Conservation (phyloP, 2,888 invertebrate species). For the Athrips mouffetella region DNA sequence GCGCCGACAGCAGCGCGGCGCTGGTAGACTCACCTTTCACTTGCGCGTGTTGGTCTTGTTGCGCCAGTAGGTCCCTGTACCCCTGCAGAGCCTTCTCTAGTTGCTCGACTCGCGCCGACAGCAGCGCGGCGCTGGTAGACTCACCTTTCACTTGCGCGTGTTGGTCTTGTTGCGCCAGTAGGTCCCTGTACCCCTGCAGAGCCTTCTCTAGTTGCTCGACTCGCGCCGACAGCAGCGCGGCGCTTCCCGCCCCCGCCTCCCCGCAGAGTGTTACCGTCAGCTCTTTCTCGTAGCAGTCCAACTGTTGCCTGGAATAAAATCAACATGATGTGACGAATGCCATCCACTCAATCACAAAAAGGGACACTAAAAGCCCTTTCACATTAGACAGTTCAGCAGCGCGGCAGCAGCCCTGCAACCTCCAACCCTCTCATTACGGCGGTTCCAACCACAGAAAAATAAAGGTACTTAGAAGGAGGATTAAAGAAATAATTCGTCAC, state of each 20-base stretch:
- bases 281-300: slow-evolving; percentile 91
- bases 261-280: slow-evolving; percentile 76
- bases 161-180: slow-evolving; percentile 82
- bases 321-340: too few relatives aligned
- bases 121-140: slow-evolving; percentile 43
- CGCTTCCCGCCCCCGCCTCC: slow-evolving; percentile 54
- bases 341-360: too few relatives aligned
- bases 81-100: slow-evolving; percentile 85
- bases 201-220: slow-evolving; percentile 86
- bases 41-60: slow-evolving; percentile 79
- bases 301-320: slow-evolving; percentile 79
- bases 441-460: too few relatives aligned
- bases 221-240: slow-evolving; percentile 77
- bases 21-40: slow-evolving; percentile 41
- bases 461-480: too few relatives aligned
- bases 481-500: too few relatives aligned
- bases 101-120: slow-evolving; percentile 82
- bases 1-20: slow-evolving; percentile 73
- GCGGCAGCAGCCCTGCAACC: too few relatives aligned
- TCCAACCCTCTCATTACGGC: too few relatives aligned
- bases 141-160: slow-evolving; percentile 60
- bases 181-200: slow-evolving; percentile 85
- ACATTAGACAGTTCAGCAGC: too few relatives aligned
- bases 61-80: slow-evolving; percentile 84
- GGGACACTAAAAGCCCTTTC: too few relatives aligned